Conservation (phyloP, 30 jellyfish, hydroid and myxozoan species). For the Catostylus mosaicus region DNA sequence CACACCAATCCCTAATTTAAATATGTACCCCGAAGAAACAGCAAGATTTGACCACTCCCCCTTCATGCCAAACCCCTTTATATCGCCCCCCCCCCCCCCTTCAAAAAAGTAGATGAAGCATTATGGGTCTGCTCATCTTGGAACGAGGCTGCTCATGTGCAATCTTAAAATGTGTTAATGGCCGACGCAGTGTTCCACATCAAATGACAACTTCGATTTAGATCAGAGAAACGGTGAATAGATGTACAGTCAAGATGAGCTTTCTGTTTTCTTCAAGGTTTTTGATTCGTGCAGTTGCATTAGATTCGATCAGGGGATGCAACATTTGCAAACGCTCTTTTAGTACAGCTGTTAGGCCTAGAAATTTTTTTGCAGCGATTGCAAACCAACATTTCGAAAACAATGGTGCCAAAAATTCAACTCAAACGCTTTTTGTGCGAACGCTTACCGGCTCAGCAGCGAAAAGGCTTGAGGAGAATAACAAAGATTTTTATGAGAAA, state of each 20-base stretch:
- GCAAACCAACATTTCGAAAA: background rate
- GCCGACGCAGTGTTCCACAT: no score
- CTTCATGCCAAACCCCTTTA: no score
- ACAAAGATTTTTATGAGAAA: background rate
- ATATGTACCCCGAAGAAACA: no score
- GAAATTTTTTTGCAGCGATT: background rate
- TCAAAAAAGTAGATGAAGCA: no score
- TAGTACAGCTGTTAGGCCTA: background rate
- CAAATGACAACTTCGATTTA: no score
- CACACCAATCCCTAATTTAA: no score
- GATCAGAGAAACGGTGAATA: no score
- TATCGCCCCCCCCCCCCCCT: no score
- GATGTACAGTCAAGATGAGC: background rate
- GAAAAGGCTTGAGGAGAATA: background rate
- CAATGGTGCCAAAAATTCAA: background rate
- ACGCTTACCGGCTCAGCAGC: background rate
- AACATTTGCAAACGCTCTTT: background rate
- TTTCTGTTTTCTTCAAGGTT: background rate
- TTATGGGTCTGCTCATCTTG: no score
- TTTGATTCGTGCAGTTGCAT: background rate
- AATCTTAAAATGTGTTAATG: no score
- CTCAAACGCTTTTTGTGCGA: background rate
- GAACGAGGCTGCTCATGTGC: no score
- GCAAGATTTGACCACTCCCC: no score
- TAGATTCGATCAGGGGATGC: slow-evolving; percentile 2